Conservation (phyloP, 1,140 invertebrate species). For the Drosophila serrata region DNA sequence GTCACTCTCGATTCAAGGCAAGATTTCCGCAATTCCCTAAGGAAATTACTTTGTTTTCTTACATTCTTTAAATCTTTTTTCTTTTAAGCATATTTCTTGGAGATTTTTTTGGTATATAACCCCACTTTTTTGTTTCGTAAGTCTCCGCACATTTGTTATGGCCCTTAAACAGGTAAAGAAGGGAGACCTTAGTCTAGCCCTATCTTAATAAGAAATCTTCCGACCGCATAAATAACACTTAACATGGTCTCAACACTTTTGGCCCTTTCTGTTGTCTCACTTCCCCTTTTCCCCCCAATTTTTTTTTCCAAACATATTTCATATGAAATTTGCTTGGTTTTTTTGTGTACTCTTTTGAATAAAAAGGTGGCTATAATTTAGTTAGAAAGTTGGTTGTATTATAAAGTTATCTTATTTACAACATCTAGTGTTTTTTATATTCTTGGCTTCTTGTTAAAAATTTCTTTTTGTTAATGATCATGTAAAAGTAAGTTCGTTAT, state of each 20-base stretch:
- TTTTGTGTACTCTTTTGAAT: conserved; percentile 20
- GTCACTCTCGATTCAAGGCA: conserved; percentile 14
- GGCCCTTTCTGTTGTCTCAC: conserved; percentile 45
- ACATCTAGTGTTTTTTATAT: background rate
- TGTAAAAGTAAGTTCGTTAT: background rate
- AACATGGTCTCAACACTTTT: conserved; percentile 62
- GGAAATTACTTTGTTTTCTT: conserved; percentile 16
- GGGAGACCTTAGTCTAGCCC: conserved; percentile 49
- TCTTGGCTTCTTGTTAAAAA: background rate
- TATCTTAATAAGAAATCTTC: conserved; percentile 80
- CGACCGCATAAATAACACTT: conserved; percentile 74
- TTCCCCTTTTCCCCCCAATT: conserved; percentile 11
- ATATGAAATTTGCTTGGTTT: conserved; percentile 38
- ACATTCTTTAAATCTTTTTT: background rate
- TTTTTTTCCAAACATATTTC: conserved; percentile 20
- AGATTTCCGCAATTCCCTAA: conserved; percentile 33
- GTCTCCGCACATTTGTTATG: conserved; percentile 52
- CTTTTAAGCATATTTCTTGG: conserved; percentile 17
- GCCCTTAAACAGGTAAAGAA: conserved; percentile 34
- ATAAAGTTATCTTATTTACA: background rate
- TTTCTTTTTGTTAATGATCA: conserved; percentile 4
- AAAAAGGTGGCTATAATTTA: conserved; percentile 14
- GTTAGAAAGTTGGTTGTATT: conserved; percentile 21
- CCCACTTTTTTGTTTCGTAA: conserved; percentile 67
- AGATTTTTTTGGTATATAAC: conserved; percentile 6